phyloP scores from a whole-genome alignment of 1,140 invertebrate species.

The Archegozetes longisetosus region DNA sequence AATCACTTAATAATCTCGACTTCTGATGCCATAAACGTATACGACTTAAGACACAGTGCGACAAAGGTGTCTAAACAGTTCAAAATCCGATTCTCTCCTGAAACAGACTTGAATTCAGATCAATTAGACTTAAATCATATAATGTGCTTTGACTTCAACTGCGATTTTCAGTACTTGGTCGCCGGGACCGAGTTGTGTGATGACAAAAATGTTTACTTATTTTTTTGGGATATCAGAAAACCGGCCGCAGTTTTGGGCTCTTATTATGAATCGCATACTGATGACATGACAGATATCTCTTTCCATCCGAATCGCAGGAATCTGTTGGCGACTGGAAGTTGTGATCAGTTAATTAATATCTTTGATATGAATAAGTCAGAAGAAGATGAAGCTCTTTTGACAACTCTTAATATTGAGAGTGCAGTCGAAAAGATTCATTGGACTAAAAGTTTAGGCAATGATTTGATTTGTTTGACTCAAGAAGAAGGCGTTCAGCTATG shows the following conservation, averaged over 20 bases:
- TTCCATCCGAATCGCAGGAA: background rate
- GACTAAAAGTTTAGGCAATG: background rate
- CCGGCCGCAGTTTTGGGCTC: background rate
- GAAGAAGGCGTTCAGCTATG: background rate
- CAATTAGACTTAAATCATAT: background rate
- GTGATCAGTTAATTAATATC: background rate
- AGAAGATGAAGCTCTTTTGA: background rate
- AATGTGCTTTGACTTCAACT: background rate
- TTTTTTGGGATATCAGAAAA: background rate
- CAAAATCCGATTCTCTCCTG: background rate
- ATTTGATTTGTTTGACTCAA: background rate
- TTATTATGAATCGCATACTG: background rate
- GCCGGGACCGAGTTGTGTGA: background rate
- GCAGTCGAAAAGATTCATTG: background rate
- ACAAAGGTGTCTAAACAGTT: background rate
- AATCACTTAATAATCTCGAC: background rate
- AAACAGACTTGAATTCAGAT: background rate
- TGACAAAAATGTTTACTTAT: background rate
- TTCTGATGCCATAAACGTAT: background rate
- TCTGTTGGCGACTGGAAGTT: background rate
- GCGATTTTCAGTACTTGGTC: background rate
- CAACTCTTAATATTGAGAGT: background rate
- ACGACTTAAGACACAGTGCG: background rate
- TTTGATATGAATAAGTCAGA: background rate
- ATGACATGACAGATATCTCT: background rate